Evolutionary conservation across 2,888 invertebrate genomes (phyloP), one percentile per base, ranked within the genome.

Genomic region (Eristalis intricaria): DNA sequence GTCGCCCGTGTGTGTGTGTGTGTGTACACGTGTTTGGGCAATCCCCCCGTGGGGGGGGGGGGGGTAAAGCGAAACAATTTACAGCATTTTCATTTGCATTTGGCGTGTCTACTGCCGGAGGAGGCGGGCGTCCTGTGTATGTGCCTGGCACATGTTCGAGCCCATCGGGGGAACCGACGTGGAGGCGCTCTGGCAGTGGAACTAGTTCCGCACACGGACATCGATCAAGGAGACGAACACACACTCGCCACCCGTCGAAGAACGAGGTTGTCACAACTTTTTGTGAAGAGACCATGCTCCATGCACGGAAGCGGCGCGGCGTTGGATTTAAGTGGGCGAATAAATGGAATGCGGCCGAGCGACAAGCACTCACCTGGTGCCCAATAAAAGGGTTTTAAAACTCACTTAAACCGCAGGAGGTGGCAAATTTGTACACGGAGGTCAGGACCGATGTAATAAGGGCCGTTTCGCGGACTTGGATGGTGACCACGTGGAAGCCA

Each of bases 11-110:
- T 43, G 13, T 19, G n/a, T 5, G 4, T 7, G 4, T 43, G 15
- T 43, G 13, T 19, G n/a, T 5, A 11, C 22, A 26, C 60, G 60
- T 60, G 23, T 10, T 60, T 23, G 60, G 0, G 2, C 60, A 15
- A 26, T 0, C 23, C 26, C 65, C 70, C 70, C 64, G 0, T 15
- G 73, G 61, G 68, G 66, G 60, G n/a, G 73, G 61, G 68, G 66
- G 60, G n/a, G 68, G 66, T 35, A 23, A 80, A 80, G 68, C 68
- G 66, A 23, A 80, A 68, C 68, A 61, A 63, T 38, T 70, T 56
- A 26, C 73, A 66, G 61, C 38, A 66, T 60, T 80, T 68, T 74
- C 65, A 66, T 80, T 80, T 80, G 65, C 61, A 43, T 66, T 61
- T 23, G 58, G 58, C 71, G 58, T 56, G 38, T 38, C 60, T 26